Evolutionary conservation across 37 sponge, comb jelly and placozoan genomes (phyloP).

Genomic region (Halisarca cf. caerulea): DNA sequence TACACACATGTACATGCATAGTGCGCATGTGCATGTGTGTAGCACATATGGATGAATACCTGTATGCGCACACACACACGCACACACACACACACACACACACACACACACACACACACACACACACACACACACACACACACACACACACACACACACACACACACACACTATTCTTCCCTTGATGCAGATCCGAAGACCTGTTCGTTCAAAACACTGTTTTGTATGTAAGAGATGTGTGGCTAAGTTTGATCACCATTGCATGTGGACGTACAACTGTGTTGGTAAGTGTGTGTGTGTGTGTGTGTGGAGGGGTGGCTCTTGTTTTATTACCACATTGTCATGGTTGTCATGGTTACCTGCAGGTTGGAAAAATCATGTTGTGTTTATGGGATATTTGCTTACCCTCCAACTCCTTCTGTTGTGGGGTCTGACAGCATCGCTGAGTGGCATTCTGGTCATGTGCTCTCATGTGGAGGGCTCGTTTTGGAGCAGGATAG

Average conservation of each 20-base stretch:
- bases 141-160: background rate
- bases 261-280: conserved; percentile 94
- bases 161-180: background rate
- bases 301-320: too few relatives aligned
- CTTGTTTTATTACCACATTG: too few relatives aligned
- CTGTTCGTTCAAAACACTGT: conserved; percentile 95
- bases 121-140: background rate
- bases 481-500: conserved; percentile 42
- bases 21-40: too few relatives aligned
- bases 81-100: too few relatives aligned
- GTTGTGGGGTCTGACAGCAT: conserved; percentile 59
- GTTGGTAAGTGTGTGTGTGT: conserved; percentile 57
- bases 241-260: conserved; percentile 94
- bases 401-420: conserved; percentile 51
- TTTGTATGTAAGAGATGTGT: conserved; percentile 91
- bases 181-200: conserved; percentile 63
- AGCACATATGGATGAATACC: background rate
- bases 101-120: background rate
- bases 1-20: too few relatives aligned
- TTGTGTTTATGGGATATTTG: conserved; percentile 63
- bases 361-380: conserved; percentile 60
- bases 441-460: conserved; percentile 28
- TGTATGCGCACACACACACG: too few relatives aligned
- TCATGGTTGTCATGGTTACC: background rate
- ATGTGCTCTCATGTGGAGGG: conserved; percentile 37